These are phyloP conservation scores for Dicyrtomina minuta DNA, from an alignment of 2,888 invertebrate genomes.

Conservation along the genomic window DNA sequence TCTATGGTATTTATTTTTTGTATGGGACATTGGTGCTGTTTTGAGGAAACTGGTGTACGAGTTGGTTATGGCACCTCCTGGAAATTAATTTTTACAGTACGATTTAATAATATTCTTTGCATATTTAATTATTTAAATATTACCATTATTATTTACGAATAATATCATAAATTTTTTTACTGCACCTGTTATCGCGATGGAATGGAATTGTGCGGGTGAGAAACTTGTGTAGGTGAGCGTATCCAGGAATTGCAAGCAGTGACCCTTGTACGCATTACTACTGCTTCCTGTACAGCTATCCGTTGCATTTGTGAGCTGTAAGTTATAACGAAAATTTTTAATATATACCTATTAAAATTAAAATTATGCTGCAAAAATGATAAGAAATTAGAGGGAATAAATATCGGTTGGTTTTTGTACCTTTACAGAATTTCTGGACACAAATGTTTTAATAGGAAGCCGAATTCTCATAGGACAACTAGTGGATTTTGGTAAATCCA, in stretches of 20 bases:
- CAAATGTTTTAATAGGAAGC: conserved; percentile 14
- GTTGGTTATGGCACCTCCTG: background rate
- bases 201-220: conserved; percentile 13
- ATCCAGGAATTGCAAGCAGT: conserved; percentile 9
- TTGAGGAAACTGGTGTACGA: background rate
- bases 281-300: no score
- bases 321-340: background rate
- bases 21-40: background rate
- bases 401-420: no score
- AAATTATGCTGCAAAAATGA: background rate
- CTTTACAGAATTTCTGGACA: conserved; percentile 3
- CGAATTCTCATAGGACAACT: conserved; percentile 2
- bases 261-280: no score
- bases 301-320: background rate
- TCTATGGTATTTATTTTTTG: background rate
- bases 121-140: background rate
- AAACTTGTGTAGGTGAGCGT: conserved; percentile 17
- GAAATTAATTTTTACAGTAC: background rate
- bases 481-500: background rate
- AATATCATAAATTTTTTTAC: no score
- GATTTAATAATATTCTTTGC: background rate
- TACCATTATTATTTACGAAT: no score
- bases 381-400: no score
- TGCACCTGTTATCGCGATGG: conserved; percentile 9
- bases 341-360: background rate